phyloP scores from a whole-genome alignment of 2,888 invertebrate species.

The Clanis bilineata region DNA sequence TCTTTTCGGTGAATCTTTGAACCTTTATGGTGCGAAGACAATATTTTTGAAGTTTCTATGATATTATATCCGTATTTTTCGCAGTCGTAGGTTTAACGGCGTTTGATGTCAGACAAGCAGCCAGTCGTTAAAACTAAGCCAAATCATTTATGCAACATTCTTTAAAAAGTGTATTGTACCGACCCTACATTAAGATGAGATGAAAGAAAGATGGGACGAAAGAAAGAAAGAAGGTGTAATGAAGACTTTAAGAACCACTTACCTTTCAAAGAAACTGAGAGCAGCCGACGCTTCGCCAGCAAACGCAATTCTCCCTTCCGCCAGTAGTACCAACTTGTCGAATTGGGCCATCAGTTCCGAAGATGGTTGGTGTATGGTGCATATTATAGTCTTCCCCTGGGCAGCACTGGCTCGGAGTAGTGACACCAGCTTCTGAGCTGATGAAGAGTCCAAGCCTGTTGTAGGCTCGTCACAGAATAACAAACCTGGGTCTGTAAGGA shows the following conservation, averaged over 20 bases:
- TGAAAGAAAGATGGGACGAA: too few species aligned
- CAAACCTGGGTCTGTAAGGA: constrained; percentile 94
- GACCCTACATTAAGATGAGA: too few species aligned
- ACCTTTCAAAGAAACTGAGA: constrained; percentile 83
- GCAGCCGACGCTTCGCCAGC: constrained; percentile 85
- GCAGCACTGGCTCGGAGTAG: constrained; percentile 87
- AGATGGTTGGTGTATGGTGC: constrained; percentile 97
- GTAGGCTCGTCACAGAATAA: constrained; percentile 98
- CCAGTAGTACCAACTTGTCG: constrained; percentile 88
- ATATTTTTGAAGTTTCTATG: too few species aligned
- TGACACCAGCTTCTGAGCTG: constrained; percentile 91
- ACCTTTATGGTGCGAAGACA: too few species aligned
- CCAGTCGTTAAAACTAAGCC: too few species aligned
- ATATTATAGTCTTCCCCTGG: constrained; percentile 92
- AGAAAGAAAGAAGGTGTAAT: not conserved
- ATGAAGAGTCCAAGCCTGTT: constrained; percentile 95
- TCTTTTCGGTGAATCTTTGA: too few species aligned
- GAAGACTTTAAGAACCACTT: constrained; percentile 26
- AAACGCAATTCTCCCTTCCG: constrained; percentile 93
- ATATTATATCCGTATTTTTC: too few species aligned
- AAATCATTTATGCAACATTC: too few species aligned
- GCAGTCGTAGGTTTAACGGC: too few species aligned
- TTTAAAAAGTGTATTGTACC: too few species aligned
- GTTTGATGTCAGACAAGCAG: too few species aligned
- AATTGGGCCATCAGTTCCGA: constrained; percentile 93